Conservation (phyloP, 1,140 invertebrate species). For the Lepidurus arcticus region DNA sequence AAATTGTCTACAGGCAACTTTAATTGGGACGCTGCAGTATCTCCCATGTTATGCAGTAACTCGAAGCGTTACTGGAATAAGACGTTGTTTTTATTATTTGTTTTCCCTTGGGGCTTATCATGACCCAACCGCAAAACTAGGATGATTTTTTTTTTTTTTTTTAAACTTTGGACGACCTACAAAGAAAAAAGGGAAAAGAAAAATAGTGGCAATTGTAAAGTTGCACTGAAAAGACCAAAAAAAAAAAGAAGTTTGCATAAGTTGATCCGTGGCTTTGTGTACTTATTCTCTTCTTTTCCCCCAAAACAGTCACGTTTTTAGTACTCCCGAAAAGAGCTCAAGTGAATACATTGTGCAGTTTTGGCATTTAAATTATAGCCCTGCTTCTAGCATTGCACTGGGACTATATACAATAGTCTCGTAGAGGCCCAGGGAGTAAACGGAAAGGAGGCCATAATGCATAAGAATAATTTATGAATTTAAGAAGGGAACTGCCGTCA, state of each 20-base stretch:
- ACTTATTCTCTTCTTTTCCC: not conserved
- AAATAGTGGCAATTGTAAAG: slow-evolving; percentile 15
- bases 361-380: not conserved
- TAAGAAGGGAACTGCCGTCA: not conserved
- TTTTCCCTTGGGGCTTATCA: not conserved
- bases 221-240: not conserved
- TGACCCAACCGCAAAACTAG: not conserved
- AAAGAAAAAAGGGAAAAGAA: not conserved
- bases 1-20: not conserved
- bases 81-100: not conserved
- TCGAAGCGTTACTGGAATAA: too few species aligned
- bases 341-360: not conserved
- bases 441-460: not conserved
- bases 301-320: not conserved
- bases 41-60: too few species aligned
- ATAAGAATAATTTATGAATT: not conserved
- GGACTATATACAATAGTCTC: not conserved
- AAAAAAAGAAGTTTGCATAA: slow-evolving; percentile 11
- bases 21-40: not conserved
- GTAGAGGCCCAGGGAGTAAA: not conserved
- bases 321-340: not conserved
- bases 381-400: not conserved
- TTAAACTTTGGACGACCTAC: not conserved
- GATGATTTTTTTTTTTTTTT: not conserved
- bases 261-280: not conserved